Conservation (phyloP, 2,888 invertebrate species). For the Linnaemya vulpina region DNA sequence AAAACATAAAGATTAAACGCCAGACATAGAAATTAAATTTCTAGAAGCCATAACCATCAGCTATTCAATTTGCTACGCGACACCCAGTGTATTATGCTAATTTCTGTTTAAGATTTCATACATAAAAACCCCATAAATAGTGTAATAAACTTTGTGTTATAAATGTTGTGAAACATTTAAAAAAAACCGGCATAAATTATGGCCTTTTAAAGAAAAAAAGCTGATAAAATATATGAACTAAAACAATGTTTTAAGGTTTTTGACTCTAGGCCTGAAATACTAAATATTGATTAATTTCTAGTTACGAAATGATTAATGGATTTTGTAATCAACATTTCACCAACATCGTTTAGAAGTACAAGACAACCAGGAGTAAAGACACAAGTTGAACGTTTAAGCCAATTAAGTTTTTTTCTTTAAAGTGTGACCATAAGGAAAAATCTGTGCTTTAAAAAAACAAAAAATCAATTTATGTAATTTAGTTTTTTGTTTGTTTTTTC, state of each 20-base stretch:
- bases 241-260: slow-evolving; percentile 7
- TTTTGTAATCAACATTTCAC: slow-evolving; percentile 29
- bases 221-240: background rate
- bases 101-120: background rate
- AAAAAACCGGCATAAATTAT: slow-evolving; percentile 24
- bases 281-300: slow-evolving; percentile 17
- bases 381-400: slow-evolving; percentile 36
- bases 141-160: background rate
- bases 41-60: background rate
- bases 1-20: background rate
- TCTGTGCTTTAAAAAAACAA: slow-evolving; percentile 28
- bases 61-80: background rate
- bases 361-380: slow-evolving; percentile 7
- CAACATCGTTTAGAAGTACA: slow-evolving; percentile 31
- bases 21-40: background rate
- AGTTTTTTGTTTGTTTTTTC: background rate
- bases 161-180: background rate
- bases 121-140: background rate
- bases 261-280: background rate
- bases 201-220: slow-evolving; percentile 7
- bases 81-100: slow-evolving; percentile 2
- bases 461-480: slow-evolving; percentile 40
- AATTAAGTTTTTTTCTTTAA: slow-evolving; percentile 50
- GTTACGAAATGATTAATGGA: slow-evolving; percentile 34
- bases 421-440: slow-evolving; percentile 44